Percentiles rank a stretch among this genome's conserved stretches.
Evolutionary conservation across 2,888 invertebrate genomes (phyloP).

Genomic region (Oasisia sp.): DNA sequence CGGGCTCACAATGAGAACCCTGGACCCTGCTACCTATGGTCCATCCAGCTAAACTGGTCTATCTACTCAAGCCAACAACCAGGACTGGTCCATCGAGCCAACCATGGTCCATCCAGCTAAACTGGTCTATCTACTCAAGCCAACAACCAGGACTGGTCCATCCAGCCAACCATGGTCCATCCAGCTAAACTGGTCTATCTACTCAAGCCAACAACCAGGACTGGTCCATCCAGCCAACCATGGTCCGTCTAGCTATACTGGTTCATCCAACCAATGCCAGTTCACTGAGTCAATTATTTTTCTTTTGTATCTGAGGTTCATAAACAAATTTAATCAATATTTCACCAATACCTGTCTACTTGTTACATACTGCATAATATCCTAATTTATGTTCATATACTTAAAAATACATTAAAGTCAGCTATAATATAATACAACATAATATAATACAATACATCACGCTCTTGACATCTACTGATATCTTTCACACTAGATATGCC

Average conservation of each 20-base stretch:
- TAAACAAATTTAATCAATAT: no score
- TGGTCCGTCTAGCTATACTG: background rate
- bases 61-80: background rate
- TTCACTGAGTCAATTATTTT: background rate
- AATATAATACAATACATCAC: no score
- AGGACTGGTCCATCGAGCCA: background rate
- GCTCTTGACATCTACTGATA: background rate
- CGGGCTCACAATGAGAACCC: background rate
- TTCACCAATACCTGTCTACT: no score
- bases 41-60: background rate
- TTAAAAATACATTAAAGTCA: no score
- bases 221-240: no score
- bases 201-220: no score
- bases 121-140: no score
- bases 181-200: background rate
- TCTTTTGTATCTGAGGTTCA: no score
- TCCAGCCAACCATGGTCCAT: background rate
- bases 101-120: background rate
- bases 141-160: background rate
- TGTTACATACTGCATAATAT: no score
- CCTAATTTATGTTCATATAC: no score
- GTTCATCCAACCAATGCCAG: background rate
- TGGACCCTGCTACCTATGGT: background rate
- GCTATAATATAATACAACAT: no score
- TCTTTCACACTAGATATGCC: background rate